A percentile compares a stretch with the other conserved stretches of the same genome.
Conservation (phyloP, 92 coral and sea anemone species). For the Porites divaricata region DNA sequence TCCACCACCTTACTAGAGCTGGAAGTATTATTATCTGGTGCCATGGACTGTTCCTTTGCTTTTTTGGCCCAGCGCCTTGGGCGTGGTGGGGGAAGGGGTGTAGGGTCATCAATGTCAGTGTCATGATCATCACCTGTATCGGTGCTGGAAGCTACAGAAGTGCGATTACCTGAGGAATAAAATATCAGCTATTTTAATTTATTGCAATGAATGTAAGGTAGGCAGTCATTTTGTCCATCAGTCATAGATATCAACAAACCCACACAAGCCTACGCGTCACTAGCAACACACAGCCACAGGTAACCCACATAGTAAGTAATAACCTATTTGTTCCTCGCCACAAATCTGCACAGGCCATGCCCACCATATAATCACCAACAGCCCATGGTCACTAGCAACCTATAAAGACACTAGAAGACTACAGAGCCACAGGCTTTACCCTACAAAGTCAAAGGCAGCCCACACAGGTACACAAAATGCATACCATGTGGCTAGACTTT, state of each 20-base stretch:
- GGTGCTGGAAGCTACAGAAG: conserved; percentile 82
- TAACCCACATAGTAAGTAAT: conserved; percentile 37
- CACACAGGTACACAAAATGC: too few relatives aligned
- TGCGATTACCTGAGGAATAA: conserved; percentile 59
- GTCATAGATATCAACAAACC: background rate
- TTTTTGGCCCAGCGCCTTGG: conserved; percentile 94
- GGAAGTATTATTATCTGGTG: conserved; percentile 39
- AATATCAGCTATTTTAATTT: background rate
- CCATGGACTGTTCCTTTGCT: conserved; percentile 70
- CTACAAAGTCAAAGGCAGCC: too few relatives aligned
- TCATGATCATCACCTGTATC: conserved; percentile 86
- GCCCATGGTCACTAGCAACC: too few relatives aligned
- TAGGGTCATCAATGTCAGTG: conserved; percentile 73
- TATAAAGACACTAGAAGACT: too few relatives aligned
- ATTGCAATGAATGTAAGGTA: background rate
- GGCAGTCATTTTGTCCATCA: too few relatives aligned
- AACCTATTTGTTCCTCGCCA: too few relatives aligned
- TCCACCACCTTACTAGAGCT: conserved; percentile 38
- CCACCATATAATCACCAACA: too few relatives aligned
- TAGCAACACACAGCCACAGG: background rate
- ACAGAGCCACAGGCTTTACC: too few relatives aligned
- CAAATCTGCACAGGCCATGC: too few relatives aligned
- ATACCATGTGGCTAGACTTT: too few relatives aligned
- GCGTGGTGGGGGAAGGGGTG: conserved; percentile 96
- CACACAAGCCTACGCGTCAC: background rate